Percentiles rank a stretch among this genome's conserved stretches.
phyloP scores from a whole-genome alignment of 2,888 invertebrate species.

The Lepidocyrtoides sp. region DNA sequence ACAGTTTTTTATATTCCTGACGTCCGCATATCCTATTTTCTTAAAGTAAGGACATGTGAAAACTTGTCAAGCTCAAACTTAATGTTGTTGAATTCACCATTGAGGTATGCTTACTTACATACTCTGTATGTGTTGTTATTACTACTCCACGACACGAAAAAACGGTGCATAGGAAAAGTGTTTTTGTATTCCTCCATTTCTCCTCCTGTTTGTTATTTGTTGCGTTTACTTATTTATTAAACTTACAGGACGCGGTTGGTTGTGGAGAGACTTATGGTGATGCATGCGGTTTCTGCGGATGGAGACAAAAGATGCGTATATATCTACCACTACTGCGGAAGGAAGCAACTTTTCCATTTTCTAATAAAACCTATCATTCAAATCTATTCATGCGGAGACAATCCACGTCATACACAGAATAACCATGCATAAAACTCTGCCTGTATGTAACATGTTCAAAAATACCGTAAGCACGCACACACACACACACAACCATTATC shows the following conservation, averaged over 20 bases:
- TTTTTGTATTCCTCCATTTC: slow-evolving; percentile 8
- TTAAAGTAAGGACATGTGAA: slow-evolving; percentile 63
- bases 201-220: background rate
- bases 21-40: slow-evolving; percentile 70
- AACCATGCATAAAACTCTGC: slow-evolving; percentile 41
- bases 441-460: slow-evolving; percentile 5
- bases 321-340: slow-evolving; percentile 55
- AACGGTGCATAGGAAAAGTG: background rate
- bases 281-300: slow-evolving; percentile 43
- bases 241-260: background rate
- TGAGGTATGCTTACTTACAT: slow-evolving; percentile 39
- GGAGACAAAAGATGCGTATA: slow-evolving; percentile 54
- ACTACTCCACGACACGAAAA: slow-evolving; percentile 28
- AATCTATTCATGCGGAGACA: slow-evolving; percentile 75
- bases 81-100: slow-evolving; percentile 47
- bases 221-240: slow-evolving; percentile 44
- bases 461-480: background rate
- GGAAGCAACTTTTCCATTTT: slow-evolving; percentile 76
- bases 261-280: slow-evolving; percentile 31
- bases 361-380: slow-evolving; percentile 80
- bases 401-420: slow-evolving; percentile 75
- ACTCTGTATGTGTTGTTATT: slow-evolving; percentile 30
- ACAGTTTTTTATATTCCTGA: slow-evolving; percentile 79
- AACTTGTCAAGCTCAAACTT: slow-evolving; percentile 66
- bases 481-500: background rate